Evolutionary conservation across 1,140 invertebrate species (phyloP).

Genomic region (Drosophila tristis): DNA sequence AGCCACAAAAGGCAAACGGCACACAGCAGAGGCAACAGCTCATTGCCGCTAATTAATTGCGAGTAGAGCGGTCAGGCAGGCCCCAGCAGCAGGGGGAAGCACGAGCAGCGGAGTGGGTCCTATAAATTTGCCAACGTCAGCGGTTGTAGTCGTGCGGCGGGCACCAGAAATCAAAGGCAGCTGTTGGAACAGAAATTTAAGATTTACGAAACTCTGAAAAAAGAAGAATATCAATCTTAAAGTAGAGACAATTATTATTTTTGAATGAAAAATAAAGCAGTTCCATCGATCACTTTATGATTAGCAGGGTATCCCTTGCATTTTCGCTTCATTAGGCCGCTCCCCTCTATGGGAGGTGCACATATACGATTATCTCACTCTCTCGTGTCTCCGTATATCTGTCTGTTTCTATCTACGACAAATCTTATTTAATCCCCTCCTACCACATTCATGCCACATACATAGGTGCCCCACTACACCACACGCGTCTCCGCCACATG

Average conservation of each 20-base stretch:
- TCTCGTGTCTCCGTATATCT: neutral
- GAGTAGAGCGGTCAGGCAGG: slow-evolving; percentile 63
- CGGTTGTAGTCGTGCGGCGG: slow-evolving; percentile 30
- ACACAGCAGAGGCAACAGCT: slow-evolving; percentile 61
- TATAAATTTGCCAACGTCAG: slow-evolving; percentile 47
- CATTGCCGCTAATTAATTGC: slow-evolving; percentile 80
- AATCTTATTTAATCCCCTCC: slow-evolving; percentile 34
- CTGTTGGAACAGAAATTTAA: slow-evolving; percentile 34
- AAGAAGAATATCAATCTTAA: slow-evolving; percentile 3
- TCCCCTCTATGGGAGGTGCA: too few species aligned
- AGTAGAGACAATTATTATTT: too few species aligned
- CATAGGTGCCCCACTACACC: too few species aligned
- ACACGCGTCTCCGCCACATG: slow-evolving; percentile 9
- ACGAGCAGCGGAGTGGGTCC: slow-evolving; percentile 1
- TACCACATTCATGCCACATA: neutral
- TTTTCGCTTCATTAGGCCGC: too few species aligned
- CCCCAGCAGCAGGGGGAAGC: slow-evolving; percentile 25
- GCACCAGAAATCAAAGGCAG: neutral
- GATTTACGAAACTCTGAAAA: slow-evolving; percentile 23
- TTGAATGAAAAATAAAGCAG: neutral
- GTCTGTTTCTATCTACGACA: too few species aligned
- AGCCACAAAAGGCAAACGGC: slow-evolving; percentile 25
- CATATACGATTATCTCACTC: too few species aligned
- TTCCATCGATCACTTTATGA: too few species aligned
- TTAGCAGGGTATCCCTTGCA: too few species aligned